These are phyloP conservation scores for Gouania willdenowi DNA, from an alignment of 2,797 vertebrate species.

Conservation along the genomic window DNA sequence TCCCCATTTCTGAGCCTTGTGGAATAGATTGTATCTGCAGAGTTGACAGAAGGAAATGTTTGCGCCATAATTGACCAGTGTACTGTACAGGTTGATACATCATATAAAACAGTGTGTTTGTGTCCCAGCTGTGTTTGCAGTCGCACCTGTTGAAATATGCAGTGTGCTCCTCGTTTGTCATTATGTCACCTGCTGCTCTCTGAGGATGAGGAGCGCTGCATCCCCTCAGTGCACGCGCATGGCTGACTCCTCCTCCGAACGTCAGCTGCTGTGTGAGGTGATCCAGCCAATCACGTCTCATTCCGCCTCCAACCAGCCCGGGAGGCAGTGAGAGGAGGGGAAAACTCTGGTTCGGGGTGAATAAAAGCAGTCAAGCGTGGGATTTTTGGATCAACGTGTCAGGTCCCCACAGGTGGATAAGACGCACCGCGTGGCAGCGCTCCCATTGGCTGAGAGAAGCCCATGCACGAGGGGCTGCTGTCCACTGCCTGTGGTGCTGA, in stretches of 20 bases:
- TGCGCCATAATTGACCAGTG: too few species aligned
- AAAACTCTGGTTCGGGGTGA: conserved; percentile 26
- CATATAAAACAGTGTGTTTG: too few species aligned
- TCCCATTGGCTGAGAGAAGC: conserved; percentile 7
- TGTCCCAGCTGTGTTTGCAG: too few species aligned
- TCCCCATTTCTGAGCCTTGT: too few species aligned
- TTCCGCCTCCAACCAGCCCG: conserved; percentile 46
- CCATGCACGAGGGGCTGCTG: conserved; percentile 43
- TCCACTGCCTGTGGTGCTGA: conserved; percentile 64
- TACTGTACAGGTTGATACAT: too few species aligned
- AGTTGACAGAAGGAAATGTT: too few species aligned
- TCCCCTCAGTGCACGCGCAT: neutral
- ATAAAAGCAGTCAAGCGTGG: conserved; percentile 58
- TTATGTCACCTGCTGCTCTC: conserved; percentile 12
- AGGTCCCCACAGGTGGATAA: neutral
- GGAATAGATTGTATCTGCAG: too few species aligned
- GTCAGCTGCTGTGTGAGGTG: conserved; percentile 32
- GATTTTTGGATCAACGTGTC: conserved; percentile 33
- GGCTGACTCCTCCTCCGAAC: conserved; percentile 15
- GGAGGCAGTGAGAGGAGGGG: conserved; percentile 32
- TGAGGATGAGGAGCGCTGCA: conserved; percentile 12
- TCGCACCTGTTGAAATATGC: conserved; percentile 37
- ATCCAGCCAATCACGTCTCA: conserved; percentile 68
- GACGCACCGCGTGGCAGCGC: too few species aligned
- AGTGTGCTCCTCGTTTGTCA: conserved; percentile 8